phyloP scores from a whole-genome alignment of 2,888 invertebrate genomes.

The Furcula furcula region DNA sequence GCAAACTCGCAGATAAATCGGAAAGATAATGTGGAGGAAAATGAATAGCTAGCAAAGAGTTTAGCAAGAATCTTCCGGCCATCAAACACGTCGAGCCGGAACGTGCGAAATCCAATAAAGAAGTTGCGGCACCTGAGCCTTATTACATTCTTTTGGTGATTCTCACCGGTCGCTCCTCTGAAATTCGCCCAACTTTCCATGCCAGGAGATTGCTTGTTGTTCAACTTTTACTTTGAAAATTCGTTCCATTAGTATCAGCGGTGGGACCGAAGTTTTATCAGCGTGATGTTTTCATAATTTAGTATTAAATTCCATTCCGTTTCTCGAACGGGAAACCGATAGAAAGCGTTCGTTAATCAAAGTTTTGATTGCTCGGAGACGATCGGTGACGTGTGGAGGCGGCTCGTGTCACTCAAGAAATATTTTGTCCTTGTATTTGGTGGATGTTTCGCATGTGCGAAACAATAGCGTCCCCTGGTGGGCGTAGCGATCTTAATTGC shows the following conservation, averaged over 20 bases:
- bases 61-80: conserved; percentile 75
- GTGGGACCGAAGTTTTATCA: conserved; percentile 54
- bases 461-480: conserved; percentile 72
- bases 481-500: conserved; percentile 75
- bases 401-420: conserved; percentile 13
- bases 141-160: conserved; percentile 79
- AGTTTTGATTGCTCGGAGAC: conserved; percentile 3
- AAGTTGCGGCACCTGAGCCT: conserved; percentile 76
- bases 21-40: conserved; percentile 53
- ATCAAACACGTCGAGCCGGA: conserved; percentile 77
- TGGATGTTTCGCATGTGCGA: conserved; percentile 52
- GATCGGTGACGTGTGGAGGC: background rate
- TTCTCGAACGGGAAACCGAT: conserved; percentile 20
- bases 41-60: conserved; percentile 72
- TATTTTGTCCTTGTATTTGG: conserved; percentile 31
- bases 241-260: conserved; percentile 71
- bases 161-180: conserved; percentile 58
- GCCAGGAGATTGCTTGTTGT: conserved; percentile 71
- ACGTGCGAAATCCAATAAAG: conserved; percentile 81
- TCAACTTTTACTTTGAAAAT: conserved; percentile 74
- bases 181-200: conserved; percentile 72
- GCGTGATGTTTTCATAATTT: conserved; percentile 58
- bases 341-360: conserved; percentile 14
- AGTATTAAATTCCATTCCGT: conserved; percentile 42
- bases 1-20: conserved; percentile 28